Base-by-base conservation (phyloP, 92 coral and sea anemone species). In the Siderastrea radians region DNA sequence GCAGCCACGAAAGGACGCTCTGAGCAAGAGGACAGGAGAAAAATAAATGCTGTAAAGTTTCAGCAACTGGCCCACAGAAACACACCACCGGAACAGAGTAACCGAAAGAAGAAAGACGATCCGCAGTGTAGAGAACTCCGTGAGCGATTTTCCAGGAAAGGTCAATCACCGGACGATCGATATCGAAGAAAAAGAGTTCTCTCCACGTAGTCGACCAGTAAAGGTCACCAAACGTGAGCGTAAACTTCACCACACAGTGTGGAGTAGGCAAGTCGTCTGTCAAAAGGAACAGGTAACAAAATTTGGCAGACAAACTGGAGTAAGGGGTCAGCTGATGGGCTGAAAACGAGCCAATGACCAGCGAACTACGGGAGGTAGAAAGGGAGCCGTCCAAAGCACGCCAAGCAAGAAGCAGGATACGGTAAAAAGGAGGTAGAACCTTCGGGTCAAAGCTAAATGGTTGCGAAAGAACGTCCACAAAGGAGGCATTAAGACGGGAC, bases 321-420 rank as follows among this genome's bases (percentile, higher is more conserved):
- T 48, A 63, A 47, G 43, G 19, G 1, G 12, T 1, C 4, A 13
- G 14, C 2, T 13, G 1, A 17, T 1, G 16, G 14, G 14, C 2
- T 13, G 7, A 43, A 2, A 63, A 14, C 6, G 10, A 47, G 16
- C 17, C 66, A 3, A 16, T 16, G 11, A 43, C n/a, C n/a, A 49
- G n/a, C 15, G 60, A 0, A 79, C 46, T 4, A 9, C 48, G n/a
- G 13, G 81, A 11, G 12, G 61, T 11, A 4, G 73, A 79, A 6
- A 75, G 64, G 4, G 68, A 63, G 3, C 92, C 92, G 0, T 26
- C 79, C 0, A 76, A 44, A 5, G 53, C 67, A 5, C 44, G 47
- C 88, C 92, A 89, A 3, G 92, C 76, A 5, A 16, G 58, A 1
- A 83, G 10, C 0, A 89, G 50, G 0, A 88, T 19, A 4, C 11